Evolutionary conservation across 2,797 vertebrate genomes (phyloP).

Genomic region (Trachops cirrhosus): DNA sequence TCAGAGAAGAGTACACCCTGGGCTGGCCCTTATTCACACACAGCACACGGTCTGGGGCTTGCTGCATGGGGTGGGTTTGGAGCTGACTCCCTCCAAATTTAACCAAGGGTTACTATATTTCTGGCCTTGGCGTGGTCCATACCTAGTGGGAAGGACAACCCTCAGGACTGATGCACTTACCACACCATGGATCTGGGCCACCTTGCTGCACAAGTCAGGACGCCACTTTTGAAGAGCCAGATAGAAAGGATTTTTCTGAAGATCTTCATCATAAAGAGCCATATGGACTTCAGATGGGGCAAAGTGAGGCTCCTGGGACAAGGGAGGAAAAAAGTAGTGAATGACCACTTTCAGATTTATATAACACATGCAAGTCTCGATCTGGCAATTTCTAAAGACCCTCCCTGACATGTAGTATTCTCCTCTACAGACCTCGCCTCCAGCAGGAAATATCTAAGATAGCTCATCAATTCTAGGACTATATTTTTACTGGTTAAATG

Average conservation of each 20-base stretch:
- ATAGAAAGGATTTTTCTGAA: slow-evolving; percentile 97
- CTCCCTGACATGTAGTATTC: neutral
- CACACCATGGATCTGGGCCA: slow-evolving; percentile 91
- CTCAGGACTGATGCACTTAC: slow-evolving; percentile 84
- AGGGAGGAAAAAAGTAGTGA: neutral
- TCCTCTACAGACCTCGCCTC: neutral
- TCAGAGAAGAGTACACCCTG: neutral
- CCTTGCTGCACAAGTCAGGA: slow-evolving; percentile 91
- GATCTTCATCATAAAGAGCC: slow-evolving; percentile 99
- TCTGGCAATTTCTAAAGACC: neutral
- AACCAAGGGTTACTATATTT: neutral
- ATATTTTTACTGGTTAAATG: neutral
- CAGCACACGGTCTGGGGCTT: accelerated
- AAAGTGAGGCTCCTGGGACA: slow-evolving; percentile 67
- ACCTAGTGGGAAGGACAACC: neutral
- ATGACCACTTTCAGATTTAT: neutral
- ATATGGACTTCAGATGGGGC: slow-evolving; percentile 87
- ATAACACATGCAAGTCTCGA: neutral
- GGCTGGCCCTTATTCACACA: neutral
- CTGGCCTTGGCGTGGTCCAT: neutral
- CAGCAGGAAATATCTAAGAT: neutral
- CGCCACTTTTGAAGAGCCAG: slow-evolving; percentile 92
- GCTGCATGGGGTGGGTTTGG: neutral
- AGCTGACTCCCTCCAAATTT: neutral
- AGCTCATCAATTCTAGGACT: neutral